Conservation (phyloP, 2,113 vertebrate species). For the Rhabdomys dilectus region DNA sequence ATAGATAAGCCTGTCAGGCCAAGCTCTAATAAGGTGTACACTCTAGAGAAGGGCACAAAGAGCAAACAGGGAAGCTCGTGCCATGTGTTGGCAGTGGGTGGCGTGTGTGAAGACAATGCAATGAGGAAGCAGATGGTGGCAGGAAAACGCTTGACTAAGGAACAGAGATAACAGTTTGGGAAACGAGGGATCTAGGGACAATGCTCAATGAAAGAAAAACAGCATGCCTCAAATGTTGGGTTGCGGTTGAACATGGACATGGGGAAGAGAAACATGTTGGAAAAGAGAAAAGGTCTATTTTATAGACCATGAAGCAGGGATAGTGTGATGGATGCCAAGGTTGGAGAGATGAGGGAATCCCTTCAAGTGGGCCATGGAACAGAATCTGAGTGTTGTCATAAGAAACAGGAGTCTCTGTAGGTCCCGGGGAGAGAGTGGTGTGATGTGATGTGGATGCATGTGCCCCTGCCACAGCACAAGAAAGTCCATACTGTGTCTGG, state of each 20-base stretch:
- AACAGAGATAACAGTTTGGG: neutral
- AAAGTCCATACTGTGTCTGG: constrained; percentile 95
- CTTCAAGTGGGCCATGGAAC: rapidly evolving
- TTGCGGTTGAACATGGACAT: neutral
- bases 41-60: neutral
- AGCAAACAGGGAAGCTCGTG: neutral
- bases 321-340: neutral
- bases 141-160: neutral
- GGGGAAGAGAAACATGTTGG: neutral
- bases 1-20: neutral
- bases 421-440: too few relatives aligned
- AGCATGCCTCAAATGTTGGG: neutral
- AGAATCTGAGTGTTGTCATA: neutral
- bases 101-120: rapidly evolving
- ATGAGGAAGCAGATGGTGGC: neutral
- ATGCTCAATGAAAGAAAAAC: neutral
- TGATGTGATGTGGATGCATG: constrained; percentile 84
- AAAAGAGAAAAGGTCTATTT: neutral
- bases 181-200: neutral
- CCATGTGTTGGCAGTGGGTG: neutral
- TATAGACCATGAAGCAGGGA: neutral
- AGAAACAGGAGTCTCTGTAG: neutral
- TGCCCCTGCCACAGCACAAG: constrained; percentile 93
- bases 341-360: neutral
- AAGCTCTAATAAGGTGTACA: neutral